Percentiles rank a stretch among this genome's conserved stretches.
phyloP scores from a whole-genome alignment of 35 echinoderm and acorn worm genomes.

The Stichopus chloronotus region DNA sequence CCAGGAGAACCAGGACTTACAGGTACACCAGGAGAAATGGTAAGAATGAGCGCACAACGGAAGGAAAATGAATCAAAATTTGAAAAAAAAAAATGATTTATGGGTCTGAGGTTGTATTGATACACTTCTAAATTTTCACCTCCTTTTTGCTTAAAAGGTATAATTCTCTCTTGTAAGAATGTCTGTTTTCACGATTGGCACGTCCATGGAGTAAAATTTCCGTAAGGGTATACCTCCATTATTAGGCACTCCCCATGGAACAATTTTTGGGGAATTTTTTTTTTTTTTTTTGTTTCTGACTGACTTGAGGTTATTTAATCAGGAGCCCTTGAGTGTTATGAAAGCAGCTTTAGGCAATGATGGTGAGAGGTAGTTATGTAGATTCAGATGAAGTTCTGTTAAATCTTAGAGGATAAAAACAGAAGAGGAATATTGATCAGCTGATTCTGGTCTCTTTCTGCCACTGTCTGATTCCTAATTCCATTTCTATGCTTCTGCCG shows the following conservation, averaged over 20 bases:
- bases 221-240: constrained; percentile 19
- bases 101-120: neutral
- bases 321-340: neutral
- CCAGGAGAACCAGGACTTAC: neutral
- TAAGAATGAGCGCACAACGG: neutral
- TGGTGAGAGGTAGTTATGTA: too few relatives aligned
- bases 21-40: neutral
- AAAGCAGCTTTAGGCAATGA: neutral
- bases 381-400: too few relatives aligned
- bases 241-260: constrained; percentile 31
- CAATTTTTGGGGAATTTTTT: neutral
- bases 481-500: too few relatives aligned
- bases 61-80: neutral
- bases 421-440: too few relatives aligned
- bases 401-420: too few relatives aligned
- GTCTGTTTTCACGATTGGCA: constrained; percentile 11
- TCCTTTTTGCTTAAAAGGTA: neutral
- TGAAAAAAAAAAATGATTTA: neutral
- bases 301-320: neutral
- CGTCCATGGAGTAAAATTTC: constrained; percentile 39
- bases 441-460: too few relatives aligned
- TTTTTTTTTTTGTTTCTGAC: neutral
- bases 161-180: constrained; percentile 1
- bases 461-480: too few relatives aligned
- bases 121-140: neutral